A percentile compares a stretch with the other conserved stretches of the same genome.
phyloP scores from a whole-genome alignment of 1,140 invertebrate species.

The Saccostrea cuccullata region DNA sequence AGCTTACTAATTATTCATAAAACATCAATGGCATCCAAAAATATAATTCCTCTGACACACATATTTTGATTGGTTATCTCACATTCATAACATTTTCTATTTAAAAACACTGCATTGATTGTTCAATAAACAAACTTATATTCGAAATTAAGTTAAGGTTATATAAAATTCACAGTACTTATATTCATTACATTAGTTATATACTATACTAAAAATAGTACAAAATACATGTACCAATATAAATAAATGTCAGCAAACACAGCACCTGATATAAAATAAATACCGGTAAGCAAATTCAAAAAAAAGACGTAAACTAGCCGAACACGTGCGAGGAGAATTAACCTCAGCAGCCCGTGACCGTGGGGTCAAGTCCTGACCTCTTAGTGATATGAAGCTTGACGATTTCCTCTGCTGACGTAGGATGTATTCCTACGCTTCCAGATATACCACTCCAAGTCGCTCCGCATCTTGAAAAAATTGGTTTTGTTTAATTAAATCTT shows the following conservation, averaged over 20 bases:
- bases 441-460: conserved; percentile 91
- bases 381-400: conserved; percentile 82
- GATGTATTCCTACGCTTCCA: conserved; percentile 96
- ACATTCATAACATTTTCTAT: neutral
- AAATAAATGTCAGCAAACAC: neutral
- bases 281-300: neutral
- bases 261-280: neutral
- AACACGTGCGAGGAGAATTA: conserved; percentile 72
- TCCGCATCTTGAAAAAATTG: conserved; percentile 80
- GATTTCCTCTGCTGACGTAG: conserved; percentile 91
- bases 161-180: neutral
- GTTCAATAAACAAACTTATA: neutral
- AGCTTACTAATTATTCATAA: neutral
- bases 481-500: neutral
- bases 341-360: conserved; percentile 83
- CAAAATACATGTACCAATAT: neutral
- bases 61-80: neutral
- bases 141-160: neutral
- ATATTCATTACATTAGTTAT: neutral
- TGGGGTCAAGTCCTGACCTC: conserved; percentile 79
- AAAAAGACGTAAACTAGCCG: neutral
- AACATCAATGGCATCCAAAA: neutral
- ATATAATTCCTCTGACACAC: neutral
- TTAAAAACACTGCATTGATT: neutral
- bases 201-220: neutral